These are phyloP conservation scores for human DNA, from an alignment of 2,113 vertebrate genomes.

Conservation along the genomic window DNA sequence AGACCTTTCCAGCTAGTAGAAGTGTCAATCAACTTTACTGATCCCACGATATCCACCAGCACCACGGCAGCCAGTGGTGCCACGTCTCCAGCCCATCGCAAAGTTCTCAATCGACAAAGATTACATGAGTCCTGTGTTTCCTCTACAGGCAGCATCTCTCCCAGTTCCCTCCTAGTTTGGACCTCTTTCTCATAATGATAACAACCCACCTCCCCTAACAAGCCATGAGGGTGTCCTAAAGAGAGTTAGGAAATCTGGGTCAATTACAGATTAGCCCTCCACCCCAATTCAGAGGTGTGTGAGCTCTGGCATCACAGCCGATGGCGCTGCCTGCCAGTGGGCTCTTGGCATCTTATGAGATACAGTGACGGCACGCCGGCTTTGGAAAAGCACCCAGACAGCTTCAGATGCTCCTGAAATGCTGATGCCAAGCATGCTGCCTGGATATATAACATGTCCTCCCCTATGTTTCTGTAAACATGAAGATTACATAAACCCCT, in stretches of 20 bases:
- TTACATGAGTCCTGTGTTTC: fast-evolving
- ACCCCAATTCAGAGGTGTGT: not conserved
- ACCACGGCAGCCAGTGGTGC: fast-evolving
- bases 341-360: not conserved
- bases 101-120: not conserved
- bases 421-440: fast-evolving
- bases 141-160: not conserved
- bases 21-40: not conserved
- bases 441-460: not conserved
- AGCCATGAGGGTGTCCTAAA: not conserved
- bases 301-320: not conserved
- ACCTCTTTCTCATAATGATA: not conserved
- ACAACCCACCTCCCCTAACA: not conserved
- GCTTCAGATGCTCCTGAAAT: not conserved
- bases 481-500: not conserved
- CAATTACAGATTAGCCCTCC: not conserved
- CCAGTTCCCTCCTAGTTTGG: not conserved
- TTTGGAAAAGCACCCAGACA: not conserved
- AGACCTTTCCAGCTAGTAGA: not conserved
- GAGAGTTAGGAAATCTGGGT: not conserved
- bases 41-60: not conserved
- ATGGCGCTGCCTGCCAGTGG: not conserved
- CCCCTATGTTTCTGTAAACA: not conserved
- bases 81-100: not conserved
- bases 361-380: fast-evolving